Evolutionary conservation across 2,113 vertebrate genomes (phyloP).

Genomic region (Lepus europaeus): DNA sequence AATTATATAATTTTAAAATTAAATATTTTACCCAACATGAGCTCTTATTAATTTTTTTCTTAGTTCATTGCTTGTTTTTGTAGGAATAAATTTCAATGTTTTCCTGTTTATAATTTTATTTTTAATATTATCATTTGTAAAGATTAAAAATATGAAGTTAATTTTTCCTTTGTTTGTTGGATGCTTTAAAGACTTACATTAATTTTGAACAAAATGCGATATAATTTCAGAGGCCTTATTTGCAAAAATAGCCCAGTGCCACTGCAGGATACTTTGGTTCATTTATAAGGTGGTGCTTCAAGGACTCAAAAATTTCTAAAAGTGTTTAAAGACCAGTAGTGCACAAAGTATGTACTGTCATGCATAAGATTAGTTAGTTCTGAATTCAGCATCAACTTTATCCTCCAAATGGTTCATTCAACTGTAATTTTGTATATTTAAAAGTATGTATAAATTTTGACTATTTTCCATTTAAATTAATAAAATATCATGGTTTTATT

Average conservation of each 20-base stretch:
- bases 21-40: not conserved
- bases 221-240: not conserved
- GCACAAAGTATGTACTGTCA: not conserved
- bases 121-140: not conserved
- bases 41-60: not conserved
- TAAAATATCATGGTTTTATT: not conserved
- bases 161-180: not conserved
- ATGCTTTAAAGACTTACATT: not conserved
- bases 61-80: not conserved
- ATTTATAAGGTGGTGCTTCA: not conserved
- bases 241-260: not conserved
- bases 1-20: constrained; percentile 36
- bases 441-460: not conserved
- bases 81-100: not conserved
- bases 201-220: not conserved
- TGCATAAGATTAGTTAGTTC: not conserved
- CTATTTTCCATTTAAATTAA: not conserved
- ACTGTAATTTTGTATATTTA: not conserved
- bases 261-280: not conserved
- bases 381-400: not conserved
- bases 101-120: not conserved
- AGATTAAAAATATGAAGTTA: constrained; percentile 33
- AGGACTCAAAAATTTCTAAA: not conserved
- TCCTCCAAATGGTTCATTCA: not conserved
- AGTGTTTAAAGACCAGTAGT: not conserved